Evolutionary conservation across 2,888 invertebrate species (phyloP).

Genomic region (Punctoribates punctum): DNA sequence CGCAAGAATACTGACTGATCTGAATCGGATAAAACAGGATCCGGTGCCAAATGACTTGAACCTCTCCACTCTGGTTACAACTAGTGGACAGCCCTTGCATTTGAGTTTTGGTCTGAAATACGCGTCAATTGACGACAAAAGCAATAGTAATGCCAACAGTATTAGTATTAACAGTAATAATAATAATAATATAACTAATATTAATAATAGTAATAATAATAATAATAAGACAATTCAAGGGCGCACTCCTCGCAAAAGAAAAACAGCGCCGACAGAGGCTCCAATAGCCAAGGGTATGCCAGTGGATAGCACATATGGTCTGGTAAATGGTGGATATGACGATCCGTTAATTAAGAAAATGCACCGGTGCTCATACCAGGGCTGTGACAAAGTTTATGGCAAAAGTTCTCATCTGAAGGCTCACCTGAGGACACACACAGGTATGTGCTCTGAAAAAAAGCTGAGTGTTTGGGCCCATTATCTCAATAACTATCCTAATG

Average conservation of each 20-base stretch:
- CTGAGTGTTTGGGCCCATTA: background rate
- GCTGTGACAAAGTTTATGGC: slow-evolving; percentile 63
- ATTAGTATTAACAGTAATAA: background rate
- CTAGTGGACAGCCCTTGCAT: too few species aligned
- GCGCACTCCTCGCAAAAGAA: background rate
- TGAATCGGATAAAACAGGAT: slow-evolving; percentile 61
- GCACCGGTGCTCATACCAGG: slow-evolving; percentile 61
- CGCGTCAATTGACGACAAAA: too few species aligned
- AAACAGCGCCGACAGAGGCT: background rate
- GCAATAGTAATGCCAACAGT: background rate
- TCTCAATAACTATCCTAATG: background rate
- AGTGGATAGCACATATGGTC: background rate
- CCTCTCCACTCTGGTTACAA: background rate
- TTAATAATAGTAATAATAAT: slow-evolving; percentile 4
- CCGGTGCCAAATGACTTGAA: slow-evolving; percentile 55
- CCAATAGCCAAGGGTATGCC: background rate
- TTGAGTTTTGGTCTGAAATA: too few species aligned
- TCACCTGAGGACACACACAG: slow-evolving; percentile 63
- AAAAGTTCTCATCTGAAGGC: slow-evolving; percentile 66
- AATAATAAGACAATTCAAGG: slow-evolving; percentile 23
- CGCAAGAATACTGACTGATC: slow-evolving; percentile 62
- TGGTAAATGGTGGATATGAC: background rate
- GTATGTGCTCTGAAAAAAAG: background rate
- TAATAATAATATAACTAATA: background rate
- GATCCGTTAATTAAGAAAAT: slow-evolving; percentile 48